Evolutionary conservation across 2,888 invertebrate species (phyloP).

Genomic region (Heliconius sara): DNA sequence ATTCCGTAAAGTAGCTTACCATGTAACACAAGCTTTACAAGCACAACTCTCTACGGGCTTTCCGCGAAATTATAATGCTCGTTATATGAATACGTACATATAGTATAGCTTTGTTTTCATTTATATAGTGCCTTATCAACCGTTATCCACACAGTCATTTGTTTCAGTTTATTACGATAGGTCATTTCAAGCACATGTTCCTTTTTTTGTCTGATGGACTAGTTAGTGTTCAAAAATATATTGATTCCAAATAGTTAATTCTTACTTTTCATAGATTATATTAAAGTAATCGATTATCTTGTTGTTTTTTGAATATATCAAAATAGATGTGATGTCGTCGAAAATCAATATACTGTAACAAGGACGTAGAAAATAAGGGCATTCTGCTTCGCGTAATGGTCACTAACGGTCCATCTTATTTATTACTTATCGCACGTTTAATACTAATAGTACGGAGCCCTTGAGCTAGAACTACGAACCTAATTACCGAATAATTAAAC

Average conservation of each 20-base stretch:
- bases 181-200: constrained; percentile 46
- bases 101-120: constrained; percentile 51
- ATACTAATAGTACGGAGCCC: constrained; percentile 45
- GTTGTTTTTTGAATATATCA: background rate
- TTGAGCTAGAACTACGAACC: constrained; percentile 49
- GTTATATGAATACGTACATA: constrained; percentile 44
- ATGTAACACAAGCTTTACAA: constrained; percentile 52
- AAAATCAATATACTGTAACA: constrained; percentile 33
- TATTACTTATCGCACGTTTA: constrained; percentile 44
- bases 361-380: constrained; percentile 31
- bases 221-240: background rate
- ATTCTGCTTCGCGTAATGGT: constrained; percentile 15
- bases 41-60: constrained; percentile 59
- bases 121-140: constrained; percentile 68
- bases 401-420: constrained; percentile 27
- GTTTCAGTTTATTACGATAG: constrained; percentile 58
- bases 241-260: background rate
- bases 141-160: constrained; percentile 63
- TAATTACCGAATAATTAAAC: constrained; percentile 39
- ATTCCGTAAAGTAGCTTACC: constrained; percentile 46
- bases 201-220: background rate
- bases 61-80: constrained; percentile 53
- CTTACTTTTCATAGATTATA: background rate
- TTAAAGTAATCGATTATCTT: background rate
- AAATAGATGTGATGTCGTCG: constrained; percentile 27